Conservation (phyloP, 2,888 invertebrate genomes). For the Polydrusus tereticollis region DNA sequence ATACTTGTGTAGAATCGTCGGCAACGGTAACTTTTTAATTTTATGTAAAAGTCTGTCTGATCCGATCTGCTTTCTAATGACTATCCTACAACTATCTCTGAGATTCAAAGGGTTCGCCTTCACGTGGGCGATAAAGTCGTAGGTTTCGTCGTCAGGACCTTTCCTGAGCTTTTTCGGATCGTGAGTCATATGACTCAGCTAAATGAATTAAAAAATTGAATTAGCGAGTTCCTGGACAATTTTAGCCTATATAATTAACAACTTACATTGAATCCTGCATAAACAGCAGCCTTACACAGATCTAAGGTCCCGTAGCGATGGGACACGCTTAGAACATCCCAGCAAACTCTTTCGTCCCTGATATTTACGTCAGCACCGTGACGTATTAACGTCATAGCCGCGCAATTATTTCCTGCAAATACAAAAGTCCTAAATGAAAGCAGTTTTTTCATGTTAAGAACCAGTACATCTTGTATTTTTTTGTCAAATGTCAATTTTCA, state of each 20-base stretch:
- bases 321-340: conserved; percentile 72
- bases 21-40: conserved; percentile 71
- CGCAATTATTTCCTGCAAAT: conserved; percentile 62
- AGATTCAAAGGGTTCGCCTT: conserved; percentile 69
- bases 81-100: conserved; percentile 72
- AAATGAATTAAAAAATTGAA: conserved; percentile 26
- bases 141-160: conserved; percentile 59
- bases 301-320: conserved; percentile 66
- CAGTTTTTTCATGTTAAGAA: no score
- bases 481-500: background rate
- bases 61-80: conserved; percentile 68
- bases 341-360: conserved; percentile 70
- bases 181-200: conserved; percentile 62
- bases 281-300: conserved; percentile 65
- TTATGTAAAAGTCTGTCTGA: conserved; percentile 61
- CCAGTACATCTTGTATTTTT: no score
- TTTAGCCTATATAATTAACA: no score
- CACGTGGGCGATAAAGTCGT: conserved; percentile 60
- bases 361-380: conserved; percentile 76
- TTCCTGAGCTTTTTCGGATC: conserved; percentile 62
- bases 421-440: no score
- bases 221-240: no score
- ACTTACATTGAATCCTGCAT: conserved; percentile 63
- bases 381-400: conserved; percentile 72
- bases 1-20: conserved; percentile 71